A percentile compares a stretch with the other conserved stretches of the same genome.
phyloP scores from a whole-genome alignment of 2,797 vertebrate species.

The Sitta carolinensis region DNA sequence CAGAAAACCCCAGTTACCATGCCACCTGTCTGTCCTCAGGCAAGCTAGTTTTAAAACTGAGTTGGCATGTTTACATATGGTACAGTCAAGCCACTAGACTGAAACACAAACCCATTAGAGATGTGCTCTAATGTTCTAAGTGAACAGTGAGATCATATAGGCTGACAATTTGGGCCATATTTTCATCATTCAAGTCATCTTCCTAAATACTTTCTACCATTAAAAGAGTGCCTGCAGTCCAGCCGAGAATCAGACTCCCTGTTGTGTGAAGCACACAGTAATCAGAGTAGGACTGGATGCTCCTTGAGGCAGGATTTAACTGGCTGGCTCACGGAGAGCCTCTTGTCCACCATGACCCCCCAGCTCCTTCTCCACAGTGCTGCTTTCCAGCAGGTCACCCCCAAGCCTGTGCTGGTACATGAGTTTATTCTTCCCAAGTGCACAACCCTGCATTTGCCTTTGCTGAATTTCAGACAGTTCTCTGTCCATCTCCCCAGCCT shows the following conservation, averaged over 20 bases:
- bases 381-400: neutral
- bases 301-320: neutral
- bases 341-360: neutral
- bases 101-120: constrained; percentile 13
- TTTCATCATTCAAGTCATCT: neutral
- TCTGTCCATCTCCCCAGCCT: neutral
- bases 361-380: neutral
- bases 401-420: neutral
- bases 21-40: neutral
- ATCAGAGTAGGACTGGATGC: neutral
- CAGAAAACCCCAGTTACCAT: neutral
- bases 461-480: neutral
- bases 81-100: neutral
- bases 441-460: neutral
- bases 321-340: neutral
- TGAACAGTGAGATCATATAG: neutral
- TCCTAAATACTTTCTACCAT: neutral
- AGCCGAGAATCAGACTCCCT: neutral
- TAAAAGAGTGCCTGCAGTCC: neutral
- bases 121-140: neutral
- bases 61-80: neutral
- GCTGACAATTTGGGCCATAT: neutral
- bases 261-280: neutral
- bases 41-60: neutral
- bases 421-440: neutral